These are phyloP conservation scores for Microtus pennsylvanicus DNA, from an alignment of 2,113 vertebrate genomes.

Conservation along the genomic window DNA sequence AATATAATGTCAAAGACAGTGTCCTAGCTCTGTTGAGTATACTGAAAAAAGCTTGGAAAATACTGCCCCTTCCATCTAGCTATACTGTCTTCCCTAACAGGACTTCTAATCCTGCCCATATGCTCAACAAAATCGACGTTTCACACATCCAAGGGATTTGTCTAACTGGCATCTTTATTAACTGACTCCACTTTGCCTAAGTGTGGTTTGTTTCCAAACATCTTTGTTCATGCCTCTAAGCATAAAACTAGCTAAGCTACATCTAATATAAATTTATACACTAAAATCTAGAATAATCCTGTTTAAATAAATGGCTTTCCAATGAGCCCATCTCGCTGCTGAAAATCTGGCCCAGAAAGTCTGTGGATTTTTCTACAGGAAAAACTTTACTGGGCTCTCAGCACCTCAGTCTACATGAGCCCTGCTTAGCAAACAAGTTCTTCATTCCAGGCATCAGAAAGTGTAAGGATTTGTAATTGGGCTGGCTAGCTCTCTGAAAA, in stretches of 20 bases:
- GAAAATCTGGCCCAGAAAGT: constrained; percentile 14
- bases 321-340: not conserved
- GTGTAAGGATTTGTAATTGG: not conserved
- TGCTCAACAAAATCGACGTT: constrained; percentile 1
- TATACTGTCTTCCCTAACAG: not conserved
- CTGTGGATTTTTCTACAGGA: not conserved
- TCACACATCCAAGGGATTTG: not conserved
- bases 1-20: not conserved
- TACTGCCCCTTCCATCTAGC: not conserved
- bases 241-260: constrained; percentile 5
- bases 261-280: constrained; percentile 26
- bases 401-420: not conserved
- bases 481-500: constrained; percentile 6
- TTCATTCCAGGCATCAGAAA: not conserved
- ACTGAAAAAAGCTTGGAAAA: constrained; percentile 29
- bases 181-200: constrained; percentile 5
- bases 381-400: constrained; percentile 45
- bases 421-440: not conserved
- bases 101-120: not conserved
- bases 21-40: constrained; percentile 37
- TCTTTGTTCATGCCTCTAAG: constrained; percentile 4
- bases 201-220: constrained; percentile 28
- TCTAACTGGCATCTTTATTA: not conserved
- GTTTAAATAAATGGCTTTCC: constrained; percentile 13
- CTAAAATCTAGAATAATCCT: constrained; percentile 44